A percentile compares a stretch with the other conserved stretches of the same genome.
Conservation (phyloP, 2,113 vertebrate species). For the Jaculus jaculus region DNA sequence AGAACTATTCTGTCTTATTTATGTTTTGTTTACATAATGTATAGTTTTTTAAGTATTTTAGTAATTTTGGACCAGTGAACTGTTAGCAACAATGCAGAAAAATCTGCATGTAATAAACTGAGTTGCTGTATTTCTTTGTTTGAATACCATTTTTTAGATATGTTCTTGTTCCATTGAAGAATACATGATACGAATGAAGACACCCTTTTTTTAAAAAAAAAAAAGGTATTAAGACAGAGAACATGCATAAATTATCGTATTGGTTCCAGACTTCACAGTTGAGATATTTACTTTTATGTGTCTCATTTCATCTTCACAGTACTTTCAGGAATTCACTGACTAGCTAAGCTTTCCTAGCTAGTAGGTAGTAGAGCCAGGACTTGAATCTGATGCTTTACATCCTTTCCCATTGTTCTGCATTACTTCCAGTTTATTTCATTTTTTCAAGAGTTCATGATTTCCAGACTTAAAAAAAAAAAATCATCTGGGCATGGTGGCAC, state of each 20-base stretch:
- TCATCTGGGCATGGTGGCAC: too few species aligned
- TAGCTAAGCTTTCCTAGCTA: not conserved
- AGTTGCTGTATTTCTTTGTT: slow-evolving; percentile 85
- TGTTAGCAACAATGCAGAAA: slow-evolving; percentile 91
- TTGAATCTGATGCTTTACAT: not conserved
- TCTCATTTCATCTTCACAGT: slow-evolving; percentile 14
- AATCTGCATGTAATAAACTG: slow-evolving; percentile 91
- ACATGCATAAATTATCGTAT: slow-evolving; percentile 18
- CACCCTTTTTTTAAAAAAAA: not conserved
- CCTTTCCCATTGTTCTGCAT: slow-evolving; percentile 37
- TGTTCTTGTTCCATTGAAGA: slow-evolving; percentile 47
- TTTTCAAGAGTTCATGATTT: slow-evolving; percentile 30
- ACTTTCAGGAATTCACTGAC: slow-evolving; percentile 12
- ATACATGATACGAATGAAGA: slow-evolving; percentile 49
- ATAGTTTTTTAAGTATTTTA: slow-evolving; percentile 96
- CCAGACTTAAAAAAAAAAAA: not conserved
- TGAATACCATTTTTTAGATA: slow-evolving; percentile 79
- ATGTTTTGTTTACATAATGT: slow-evolving; percentile 95
- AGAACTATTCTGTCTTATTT: slow-evolving; percentile 92
- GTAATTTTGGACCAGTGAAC: slow-evolving; percentile 93
- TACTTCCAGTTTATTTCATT: not conserved
- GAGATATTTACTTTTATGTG: not conserved
- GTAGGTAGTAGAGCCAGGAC: not conserved
- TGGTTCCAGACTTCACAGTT: slow-evolving; percentile 3
- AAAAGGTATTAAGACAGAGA: slow-evolving; percentile 33